A percentile compares a stretch with the other conserved stretches of the same genome.
Conservation (phyloP, 2,888 invertebrate genomes). For the Apomyelois bistriatella region DNA sequence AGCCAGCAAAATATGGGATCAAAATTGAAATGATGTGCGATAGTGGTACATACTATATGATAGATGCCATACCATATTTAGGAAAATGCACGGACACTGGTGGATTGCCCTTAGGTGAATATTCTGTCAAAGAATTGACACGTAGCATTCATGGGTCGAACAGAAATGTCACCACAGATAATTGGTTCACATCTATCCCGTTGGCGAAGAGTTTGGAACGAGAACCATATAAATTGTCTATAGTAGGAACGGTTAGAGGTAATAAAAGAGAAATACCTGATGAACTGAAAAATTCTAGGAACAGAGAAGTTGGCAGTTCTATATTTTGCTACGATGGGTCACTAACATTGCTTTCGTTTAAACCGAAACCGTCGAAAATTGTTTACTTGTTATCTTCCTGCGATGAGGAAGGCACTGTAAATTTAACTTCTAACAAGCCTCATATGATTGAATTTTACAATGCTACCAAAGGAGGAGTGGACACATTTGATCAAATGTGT, state of each 20-base stretch:
- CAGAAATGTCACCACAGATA: conserved; percentile 27
- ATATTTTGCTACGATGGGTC: conserved; percentile 21
- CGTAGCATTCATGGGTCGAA: conserved; percentile 20
- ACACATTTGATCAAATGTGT: conserved; percentile 22
- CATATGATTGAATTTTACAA: conserved; percentile 18
- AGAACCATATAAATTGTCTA: conserved; percentile 36
- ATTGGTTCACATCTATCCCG: conserved; percentile 25
- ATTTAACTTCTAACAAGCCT: conserved; percentile 16
- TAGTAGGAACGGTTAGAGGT: conserved; percentile 35
- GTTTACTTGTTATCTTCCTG: conserved; percentile 28
- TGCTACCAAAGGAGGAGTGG: conserved; percentile 18
- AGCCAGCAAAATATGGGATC: conserved; percentile 28
- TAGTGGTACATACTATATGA: conserved; percentile 36
- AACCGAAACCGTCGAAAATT: conserved; percentile 21
- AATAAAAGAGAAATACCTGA: conserved; percentile 32
- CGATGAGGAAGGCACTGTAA: conserved; percentile 20
- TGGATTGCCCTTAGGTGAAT: conserved; percentile 25
- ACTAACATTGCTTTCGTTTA: conserved; percentile 21
- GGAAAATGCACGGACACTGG: conserved; percentile 32
- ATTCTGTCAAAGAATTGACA: conserved; percentile 24
- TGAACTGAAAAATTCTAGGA: conserved; percentile 19
- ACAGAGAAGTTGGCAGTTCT: conserved; percentile 13
- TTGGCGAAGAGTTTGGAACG: conserved; percentile 32
- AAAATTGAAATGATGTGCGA: conserved; percentile 42
- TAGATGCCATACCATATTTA: conserved; percentile 38